Evolutionary conservation across 2,113 vertebrate species (phyloP).

Genomic region (Tympanuchus pallidicinctus): DNA sequence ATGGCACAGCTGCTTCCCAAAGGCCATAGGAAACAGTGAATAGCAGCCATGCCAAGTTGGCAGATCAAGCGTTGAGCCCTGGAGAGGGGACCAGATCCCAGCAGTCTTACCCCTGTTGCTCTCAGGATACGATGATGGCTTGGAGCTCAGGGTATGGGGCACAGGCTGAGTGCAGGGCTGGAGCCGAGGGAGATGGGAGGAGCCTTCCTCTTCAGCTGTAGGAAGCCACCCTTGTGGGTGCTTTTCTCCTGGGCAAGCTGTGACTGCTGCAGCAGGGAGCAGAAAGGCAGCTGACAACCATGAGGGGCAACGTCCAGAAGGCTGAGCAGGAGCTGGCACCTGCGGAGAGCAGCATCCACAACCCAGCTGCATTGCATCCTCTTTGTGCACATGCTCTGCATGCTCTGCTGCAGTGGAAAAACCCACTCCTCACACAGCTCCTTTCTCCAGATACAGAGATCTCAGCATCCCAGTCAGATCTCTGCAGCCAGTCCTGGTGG

Average conservation of each 20-base stretch:
- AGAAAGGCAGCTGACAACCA: accelerated
- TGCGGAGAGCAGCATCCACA: background rate
- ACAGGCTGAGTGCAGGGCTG: background rate
- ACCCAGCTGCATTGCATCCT: background rate
- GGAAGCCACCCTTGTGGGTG: background rate
- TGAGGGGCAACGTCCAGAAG: background rate
- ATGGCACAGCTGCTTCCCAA: background rate
- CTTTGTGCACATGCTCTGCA: background rate
- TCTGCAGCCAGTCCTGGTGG: background rate
- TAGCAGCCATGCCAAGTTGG: background rate
- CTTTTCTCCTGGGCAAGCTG: background rate
- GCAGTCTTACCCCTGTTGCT: background rate
- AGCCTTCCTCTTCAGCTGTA: conserved; percentile 25
- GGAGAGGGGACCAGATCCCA: background rate
- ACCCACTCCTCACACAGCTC: accelerated
- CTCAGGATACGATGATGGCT: background rate
- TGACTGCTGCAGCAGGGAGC: background rate
- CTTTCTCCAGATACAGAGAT: background rate
- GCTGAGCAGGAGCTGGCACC: background rate
- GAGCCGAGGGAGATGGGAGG: background rate
- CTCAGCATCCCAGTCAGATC: background rate
- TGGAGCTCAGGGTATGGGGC: background rate
- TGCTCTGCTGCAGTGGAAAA: background rate
- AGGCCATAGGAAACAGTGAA: background rate
- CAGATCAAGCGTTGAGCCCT: background rate